Evolutionary conservation across 2,797 vertebrate species (phyloP), one percentile per base, ranked within the genome.

Genomic region (Aphelocoma californica): DNA sequence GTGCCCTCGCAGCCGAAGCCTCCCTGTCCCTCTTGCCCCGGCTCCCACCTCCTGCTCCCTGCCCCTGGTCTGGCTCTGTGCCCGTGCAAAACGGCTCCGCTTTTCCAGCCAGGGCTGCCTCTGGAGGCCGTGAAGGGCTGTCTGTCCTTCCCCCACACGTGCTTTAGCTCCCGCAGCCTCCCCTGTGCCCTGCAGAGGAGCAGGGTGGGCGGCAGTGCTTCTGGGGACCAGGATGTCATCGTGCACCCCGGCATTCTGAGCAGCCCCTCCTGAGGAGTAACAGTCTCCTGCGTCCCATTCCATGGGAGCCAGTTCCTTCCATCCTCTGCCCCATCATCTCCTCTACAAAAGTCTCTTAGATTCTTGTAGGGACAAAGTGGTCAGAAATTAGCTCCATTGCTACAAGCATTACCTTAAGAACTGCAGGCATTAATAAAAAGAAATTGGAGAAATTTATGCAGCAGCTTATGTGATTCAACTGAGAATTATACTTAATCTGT

Each of bases 1-100:
- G 0, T 0, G 2, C 9, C 65, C 56, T 20, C 9, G 2, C 29
- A 58, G 47, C 26, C 0, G 0, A 32, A 73, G 47, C 28, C 44
- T n/a, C 38, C 31, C 23, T 3, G 9, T 24, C 44, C 64, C 71
- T 50, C 36, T 9, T 0, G 1, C 23, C 71, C 81, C 23, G 48
- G 38, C 20, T 81, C 32, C 56, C 4, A 2, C 16, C 21, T 73
- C 42, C 72, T 2, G 32, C 26, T 77, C 47, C 64, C 10, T 36
- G 10, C 34, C n/a, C 2, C 0, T 4, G 26, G 19, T 19, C 70
- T 2, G 2, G 13, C n/a, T 71, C 67, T 3, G 34, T 4, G 2
- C 12, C 2, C 0, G 5, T n/a, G 42, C 20, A 20, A 44, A 83
- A 47, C 5, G 18, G 24, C 31, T 34, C 12, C 3, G 19, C 25